These are phyloP conservation scores for Erebia ligea DNA, from an alignment of 2,888 invertebrate genomes.

Conservation along the genomic window DNA sequence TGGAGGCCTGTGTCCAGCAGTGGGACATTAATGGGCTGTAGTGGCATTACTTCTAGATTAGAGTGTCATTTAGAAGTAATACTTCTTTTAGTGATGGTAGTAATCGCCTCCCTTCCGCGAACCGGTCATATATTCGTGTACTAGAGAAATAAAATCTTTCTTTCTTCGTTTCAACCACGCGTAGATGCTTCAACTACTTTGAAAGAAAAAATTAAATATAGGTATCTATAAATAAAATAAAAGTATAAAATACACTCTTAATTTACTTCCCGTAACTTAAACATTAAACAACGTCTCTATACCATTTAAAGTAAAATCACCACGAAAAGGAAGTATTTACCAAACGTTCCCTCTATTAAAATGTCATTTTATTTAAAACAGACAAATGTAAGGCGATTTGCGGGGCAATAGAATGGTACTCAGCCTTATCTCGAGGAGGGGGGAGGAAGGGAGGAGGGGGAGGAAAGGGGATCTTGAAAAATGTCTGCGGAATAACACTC, in stretches of 20 bases:
- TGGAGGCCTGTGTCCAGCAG: no score
- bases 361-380: slow-evolving; percentile 36
- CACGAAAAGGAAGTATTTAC: slow-evolving; percentile 11
- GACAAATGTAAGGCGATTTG: slow-evolving; percentile 34
- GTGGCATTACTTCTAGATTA: no score
- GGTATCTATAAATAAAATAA: no score
- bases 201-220: no score
- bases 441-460: not conserved
- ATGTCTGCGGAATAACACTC: slow-evolving; percentile 15
- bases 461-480: slow-evolving; percentile 17
- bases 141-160: no score
- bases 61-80: no score
- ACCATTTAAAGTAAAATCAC: slow-evolving; percentile 27
- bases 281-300: not conserved
- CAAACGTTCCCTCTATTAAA: slow-evolving; percentile 27
- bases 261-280: not conserved
- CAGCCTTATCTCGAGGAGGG: slow-evolving; percentile 19
- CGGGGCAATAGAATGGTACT: slow-evolving; percentile 27
- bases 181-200: no score
- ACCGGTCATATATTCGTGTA: no score
- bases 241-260: not conserved
- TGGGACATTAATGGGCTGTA: no score
- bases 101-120: no score
- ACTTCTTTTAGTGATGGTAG: no score
- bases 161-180: no score